These are phyloP conservation scores for Epizoanthus illoricatus DNA, from an alignment of 92 coral and sea anemone genomes.

Conservation along the genomic window DNA sequence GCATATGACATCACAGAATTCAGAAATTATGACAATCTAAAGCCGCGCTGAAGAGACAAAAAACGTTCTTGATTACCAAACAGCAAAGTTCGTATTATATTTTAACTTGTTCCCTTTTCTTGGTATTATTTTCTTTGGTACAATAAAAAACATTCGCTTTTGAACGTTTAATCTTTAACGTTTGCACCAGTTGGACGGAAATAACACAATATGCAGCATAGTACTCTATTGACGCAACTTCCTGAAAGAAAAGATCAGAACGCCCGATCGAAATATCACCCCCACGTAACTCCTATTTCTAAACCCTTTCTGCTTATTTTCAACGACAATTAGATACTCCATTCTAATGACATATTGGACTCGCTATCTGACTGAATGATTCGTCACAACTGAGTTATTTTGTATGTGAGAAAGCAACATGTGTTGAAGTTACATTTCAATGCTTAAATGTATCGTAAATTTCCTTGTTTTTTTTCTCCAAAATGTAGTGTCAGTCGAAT, in stretches of 20 bases:
- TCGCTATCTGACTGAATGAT: constrained; percentile 40
- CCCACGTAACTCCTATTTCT: constrained; percentile 4
- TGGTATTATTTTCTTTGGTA: too few species aligned
- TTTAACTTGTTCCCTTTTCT: too few species aligned
- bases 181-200: not conserved
- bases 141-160: too few species aligned
- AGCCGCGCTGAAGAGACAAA: too few species aligned
- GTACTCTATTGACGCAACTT: constrained; percentile 12
- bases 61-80: too few species aligned
- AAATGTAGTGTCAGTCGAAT: not conserved
- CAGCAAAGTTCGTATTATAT: too few species aligned
- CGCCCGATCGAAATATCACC: constrained; percentile 1
- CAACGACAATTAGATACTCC: constrained; percentile 34
- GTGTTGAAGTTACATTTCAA: not conserved
- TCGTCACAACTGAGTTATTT: constrained; percentile 42
- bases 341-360: constrained; percentile 41
- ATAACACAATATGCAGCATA: not conserved
- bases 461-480: not conserved
- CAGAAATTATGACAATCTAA: too few species aligned
- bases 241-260: constrained; percentile 24
- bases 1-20: too few species aligned
- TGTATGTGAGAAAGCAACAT: constrained; percentile 25
- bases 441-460: not conserved
- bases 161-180: not conserved
- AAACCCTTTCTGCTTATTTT: constrained; percentile 28